Conservation (phyloP, 2,888 invertebrate genomes). For the Morinoia aosen region DNA sequence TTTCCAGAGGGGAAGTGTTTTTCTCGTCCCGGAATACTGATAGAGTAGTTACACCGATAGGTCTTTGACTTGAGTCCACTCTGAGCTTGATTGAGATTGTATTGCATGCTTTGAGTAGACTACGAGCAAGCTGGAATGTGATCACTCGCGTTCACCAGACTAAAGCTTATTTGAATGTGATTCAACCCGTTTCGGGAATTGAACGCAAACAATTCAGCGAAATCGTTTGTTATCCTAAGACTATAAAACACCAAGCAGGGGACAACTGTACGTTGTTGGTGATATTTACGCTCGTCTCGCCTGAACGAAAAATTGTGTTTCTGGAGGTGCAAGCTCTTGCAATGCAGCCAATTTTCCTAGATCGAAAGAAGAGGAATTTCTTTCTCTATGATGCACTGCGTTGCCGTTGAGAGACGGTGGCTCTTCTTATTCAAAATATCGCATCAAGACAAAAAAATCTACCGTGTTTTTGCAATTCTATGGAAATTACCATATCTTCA, state of each 20-base stretch:
- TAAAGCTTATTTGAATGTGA: background rate
- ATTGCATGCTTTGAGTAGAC: no score
- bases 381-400: no score
- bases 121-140: background rate
- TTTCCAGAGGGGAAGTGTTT: background rate
- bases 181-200: background rate
- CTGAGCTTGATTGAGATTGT: background rate
- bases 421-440: no score
- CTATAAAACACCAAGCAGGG: background rate
- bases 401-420: no score
- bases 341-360: no score
- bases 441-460: no score
- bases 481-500: no score
- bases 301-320: no score
- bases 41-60: background rate
- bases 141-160: no score
- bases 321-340: no score
- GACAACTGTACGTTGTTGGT: background rate
- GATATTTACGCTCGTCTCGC: background rate
- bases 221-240: background rate
- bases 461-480: no score
- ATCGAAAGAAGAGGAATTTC: no score
- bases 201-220: background rate
- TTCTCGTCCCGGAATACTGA: background rate
- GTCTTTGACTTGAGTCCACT: background rate